Evolutionary conservation across 1,140 invertebrate species (phyloP).

Genomic region (Chrysopa pallens): DNA sequence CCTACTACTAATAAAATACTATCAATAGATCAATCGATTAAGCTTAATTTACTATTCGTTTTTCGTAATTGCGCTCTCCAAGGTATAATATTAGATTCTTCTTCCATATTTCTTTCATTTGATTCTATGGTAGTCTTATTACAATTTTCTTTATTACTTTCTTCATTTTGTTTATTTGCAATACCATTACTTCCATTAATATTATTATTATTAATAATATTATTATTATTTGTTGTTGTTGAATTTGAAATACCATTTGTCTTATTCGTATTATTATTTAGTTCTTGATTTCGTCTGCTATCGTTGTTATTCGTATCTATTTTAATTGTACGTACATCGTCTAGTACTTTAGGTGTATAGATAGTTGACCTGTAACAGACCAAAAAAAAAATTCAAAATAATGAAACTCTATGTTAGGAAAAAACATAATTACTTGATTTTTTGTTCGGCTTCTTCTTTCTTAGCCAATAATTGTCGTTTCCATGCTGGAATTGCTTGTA

Average conservation of each 20-base stretch:
- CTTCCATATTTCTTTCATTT: constrained; percentile 29
- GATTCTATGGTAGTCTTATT: constrained; percentile 8
- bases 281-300: constrained; percentile 10
- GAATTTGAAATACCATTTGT: constrained; percentile 6
- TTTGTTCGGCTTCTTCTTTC: constrained; percentile 55
- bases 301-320: neutral
- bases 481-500: constrained; percentile 80
- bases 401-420: neutral
- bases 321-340: constrained; percentile 23
- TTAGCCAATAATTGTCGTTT: constrained; percentile 72
- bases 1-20: no score
- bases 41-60: constrained; percentile 67
- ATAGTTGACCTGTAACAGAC: constrained; percentile 33
- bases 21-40: constrained; percentile 35
- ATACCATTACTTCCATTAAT: constrained; percentile 6
- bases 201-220: no score
- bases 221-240: no score
- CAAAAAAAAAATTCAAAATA: neutral
- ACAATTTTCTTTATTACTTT: constrained; percentile 21
- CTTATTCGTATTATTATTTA: constrained; percentile 7
- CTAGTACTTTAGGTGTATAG: constrained; percentile 44
- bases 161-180: constrained; percentile 7
- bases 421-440: constrained; percentile 34
- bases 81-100: constrained; percentile 56
- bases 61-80: constrained; percentile 76